Conservation (phyloP, 2,888 invertebrate species). For the Dione juno region DNA sequence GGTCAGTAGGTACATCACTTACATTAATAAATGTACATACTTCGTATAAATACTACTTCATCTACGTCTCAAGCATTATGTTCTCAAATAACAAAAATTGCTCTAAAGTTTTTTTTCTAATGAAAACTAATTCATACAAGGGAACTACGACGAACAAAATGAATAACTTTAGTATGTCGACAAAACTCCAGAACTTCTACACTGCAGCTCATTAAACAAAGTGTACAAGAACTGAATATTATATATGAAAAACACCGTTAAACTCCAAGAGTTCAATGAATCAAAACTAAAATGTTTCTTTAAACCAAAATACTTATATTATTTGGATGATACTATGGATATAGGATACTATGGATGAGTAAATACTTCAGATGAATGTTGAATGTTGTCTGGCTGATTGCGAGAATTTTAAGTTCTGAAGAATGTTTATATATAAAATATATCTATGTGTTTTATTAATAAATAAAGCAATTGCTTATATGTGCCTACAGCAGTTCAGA, state of each 20-base stretch:
- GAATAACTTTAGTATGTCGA: slow-evolving; percentile 33
- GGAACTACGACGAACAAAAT: slow-evolving; percentile 36
- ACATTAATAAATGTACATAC: too few species aligned
- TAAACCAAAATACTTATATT: neutral
- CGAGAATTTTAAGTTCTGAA: too few species aligned
- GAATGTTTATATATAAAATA: too few species aligned
- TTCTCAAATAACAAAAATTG: neutral
- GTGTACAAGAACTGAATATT: slow-evolving; percentile 44
- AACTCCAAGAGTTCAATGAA: neutral
- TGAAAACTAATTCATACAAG: slow-evolving; percentile 15
- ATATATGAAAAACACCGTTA: slow-evolving; percentile 10
- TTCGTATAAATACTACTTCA: neutral
- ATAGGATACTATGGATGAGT: too few species aligned
- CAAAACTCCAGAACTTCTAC: slow-evolving; percentile 51
- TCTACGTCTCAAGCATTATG: neutral
- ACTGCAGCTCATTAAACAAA: slow-evolving; percentile 59
- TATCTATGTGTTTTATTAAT: too few species aligned
- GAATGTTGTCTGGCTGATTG: too few species aligned
- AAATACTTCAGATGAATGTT: too few species aligned
- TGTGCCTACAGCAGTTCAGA: too few species aligned
- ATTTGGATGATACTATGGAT: too few species aligned
- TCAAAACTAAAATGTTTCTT: neutral
- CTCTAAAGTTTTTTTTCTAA: slow-evolving; percentile 5
- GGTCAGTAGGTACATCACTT: too few species aligned
- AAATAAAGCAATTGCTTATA: too few species aligned